These are phyloP conservation scores for Romanogobio albipinnatus DNA, from an alignment of 2,113 vertebrate genomes.

Conservation along the genomic window DNA sequence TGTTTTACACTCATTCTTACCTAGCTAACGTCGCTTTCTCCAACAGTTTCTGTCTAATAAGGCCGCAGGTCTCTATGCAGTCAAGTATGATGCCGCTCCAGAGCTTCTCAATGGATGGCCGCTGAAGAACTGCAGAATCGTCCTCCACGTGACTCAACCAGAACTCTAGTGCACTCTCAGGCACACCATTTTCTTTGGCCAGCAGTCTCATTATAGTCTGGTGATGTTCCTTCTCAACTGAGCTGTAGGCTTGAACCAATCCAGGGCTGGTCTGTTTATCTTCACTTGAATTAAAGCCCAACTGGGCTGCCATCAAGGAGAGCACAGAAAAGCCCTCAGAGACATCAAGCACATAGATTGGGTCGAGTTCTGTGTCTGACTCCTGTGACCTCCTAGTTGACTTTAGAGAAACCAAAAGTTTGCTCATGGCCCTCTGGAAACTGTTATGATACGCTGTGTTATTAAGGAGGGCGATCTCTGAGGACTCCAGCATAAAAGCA, in stretches of 20 bases:
- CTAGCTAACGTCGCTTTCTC: constrained; percentile 90
- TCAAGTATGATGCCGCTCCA: constrained; percentile 97
- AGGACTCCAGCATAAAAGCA: constrained; percentile 84
- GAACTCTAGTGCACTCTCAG: constrained; percentile 85
- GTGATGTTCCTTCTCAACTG: constrained; percentile 90
- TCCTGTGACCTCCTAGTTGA: constrained; percentile 61
- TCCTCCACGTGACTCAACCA: constrained; percentile 90
- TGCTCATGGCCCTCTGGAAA: constrained; percentile 82
- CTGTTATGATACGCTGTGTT: constrained; percentile 83
- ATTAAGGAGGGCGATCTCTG: constrained; percentile 92
- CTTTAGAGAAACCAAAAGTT: constrained; percentile 79
- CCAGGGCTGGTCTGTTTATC: background rate
- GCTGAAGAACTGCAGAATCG: constrained; percentile 84
- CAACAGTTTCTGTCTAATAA: constrained; percentile 94
- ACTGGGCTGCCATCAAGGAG: constrained; percentile 85
- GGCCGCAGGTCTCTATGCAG: constrained; percentile 92
- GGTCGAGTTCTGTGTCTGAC: constrained; percentile 63
- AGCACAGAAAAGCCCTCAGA: constrained; percentile 95
- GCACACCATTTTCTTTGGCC: constrained; percentile 80
- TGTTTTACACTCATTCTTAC: background rate
- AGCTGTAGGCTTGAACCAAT: constrained; percentile 88
- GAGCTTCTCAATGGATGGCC: constrained; percentile 88
- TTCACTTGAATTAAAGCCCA: constrained; percentile 65
- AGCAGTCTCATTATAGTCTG: constrained; percentile 81
- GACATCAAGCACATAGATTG: constrained; percentile 89